Base-by-base conservation (phyloP, 1,140 invertebrate species). In the Elymnias hypermnestra region DNA sequence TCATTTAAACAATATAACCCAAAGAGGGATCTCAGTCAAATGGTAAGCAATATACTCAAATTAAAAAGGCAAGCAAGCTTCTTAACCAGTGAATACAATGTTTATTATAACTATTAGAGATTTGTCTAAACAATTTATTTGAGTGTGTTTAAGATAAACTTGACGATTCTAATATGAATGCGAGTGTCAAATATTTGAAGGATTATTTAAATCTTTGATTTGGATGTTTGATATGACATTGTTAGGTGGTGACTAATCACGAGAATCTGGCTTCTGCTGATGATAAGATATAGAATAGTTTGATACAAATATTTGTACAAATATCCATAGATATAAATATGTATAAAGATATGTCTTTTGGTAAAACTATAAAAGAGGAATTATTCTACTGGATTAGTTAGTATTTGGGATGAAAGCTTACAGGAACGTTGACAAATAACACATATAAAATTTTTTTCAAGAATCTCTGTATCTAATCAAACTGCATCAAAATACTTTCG, bases 91-190 rank as follows among this genome's bases (percentile, higher is more conserved):
- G 73, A 76, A 81, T 79, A 75, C 67, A 71, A 74, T 82, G 74
- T 78, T 81, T 82, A 79, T 79, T 74, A 74, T 79, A 74, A 70
- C 62, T 78, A 82, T 83, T 83, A 83, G 73, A 83, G 70, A 77
- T 77, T 82, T 82, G 75, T 78, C 64, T 66, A 69, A 79, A 71
- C 64, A 75, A 73, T 83, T 79, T 70, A 63, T 58, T 67, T 53
- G 64, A 63, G 62, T 77, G 72, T 76, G 73, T n/a, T 74, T 64
- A 70, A 72, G 70, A 74, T 75, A 75, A 75, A 73, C 62, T 49
- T 54, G 56, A 64, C 61, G 45, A 54, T 60, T 66, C 66, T 60
- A 65, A 49, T 64, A 58, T 55, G 41, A 51, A 55, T 56, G 26
- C 47, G 48, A 50, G 55, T 55, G 46, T 39, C 49, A 63, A 68